Base-by-base conservation (phyloP, 2,797 vertebrate genomes). In the Luscinia megarhynchos region DNA sequence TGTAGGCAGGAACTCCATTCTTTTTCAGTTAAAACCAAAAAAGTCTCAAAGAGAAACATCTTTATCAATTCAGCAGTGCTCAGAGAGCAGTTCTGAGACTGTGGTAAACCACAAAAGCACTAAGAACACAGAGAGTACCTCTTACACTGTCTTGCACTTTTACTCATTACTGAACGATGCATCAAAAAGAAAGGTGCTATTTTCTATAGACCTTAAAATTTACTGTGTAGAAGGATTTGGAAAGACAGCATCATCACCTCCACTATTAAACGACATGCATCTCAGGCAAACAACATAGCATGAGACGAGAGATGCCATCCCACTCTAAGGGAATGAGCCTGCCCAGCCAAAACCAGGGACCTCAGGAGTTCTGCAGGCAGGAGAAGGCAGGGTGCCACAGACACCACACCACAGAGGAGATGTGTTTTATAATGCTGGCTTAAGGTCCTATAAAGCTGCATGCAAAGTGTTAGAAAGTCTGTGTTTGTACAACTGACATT, bases 401-500 rank as follows among this genome's bases (percentile, higher is more conserved):
- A 12, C 22, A 6, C 27, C 40, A 14, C 6, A 1, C 12, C 10
- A 6, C 18, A 46, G 27, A 24, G 26, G 21, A 36, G 48, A 27
- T 29, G n/a, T 1, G 32, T 20, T 69, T 30, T 12, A 4, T 6
- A 46, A 11, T 0, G 3, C 38, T 24, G 19, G 8, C 12, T 43
- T 27, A 26, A 67, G 22, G 32, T 40, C 22, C n/a, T 15, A 45
- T 55, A 16, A 38, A 81, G 17, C 29, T 36, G 24, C 17, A 9
- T 5, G 24, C 20, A 15, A 77, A 62, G 13, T 15, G 50, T 29
- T 67, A 70, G 34, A 62, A 79, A 58, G n/a, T 29, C 63, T 30
- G 9, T 9, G 3, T 27, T 79, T 24, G 5, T 29, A 22, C 26
- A 59, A 20, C 1, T 15, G 18, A 24, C 14, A 7, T 0, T 0